Conservation (phyloP, 2,888 invertebrate species). For the Argyra leucocephala region DNA sequence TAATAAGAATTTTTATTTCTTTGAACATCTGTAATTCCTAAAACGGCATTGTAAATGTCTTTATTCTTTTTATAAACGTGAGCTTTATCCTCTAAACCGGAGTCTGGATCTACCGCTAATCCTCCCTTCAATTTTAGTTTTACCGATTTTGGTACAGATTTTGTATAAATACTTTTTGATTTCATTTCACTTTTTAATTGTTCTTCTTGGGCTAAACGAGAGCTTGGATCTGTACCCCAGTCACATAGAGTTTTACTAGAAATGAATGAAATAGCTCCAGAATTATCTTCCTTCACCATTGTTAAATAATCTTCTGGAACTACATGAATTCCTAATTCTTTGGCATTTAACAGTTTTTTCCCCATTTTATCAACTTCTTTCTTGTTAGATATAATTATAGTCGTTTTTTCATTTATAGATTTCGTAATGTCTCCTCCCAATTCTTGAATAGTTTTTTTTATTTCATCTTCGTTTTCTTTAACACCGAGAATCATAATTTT, state of each 20-base stretch:
- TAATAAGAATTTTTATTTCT: slow-evolving; percentile 87
- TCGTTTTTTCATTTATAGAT: slow-evolving; percentile 55
- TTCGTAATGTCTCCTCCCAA: slow-evolving; percentile 66
- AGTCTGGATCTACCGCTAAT: slow-evolving; percentile 86
- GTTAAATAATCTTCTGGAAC: slow-evolving; percentile 69
- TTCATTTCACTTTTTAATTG: slow-evolving; percentile 51
- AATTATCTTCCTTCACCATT: slow-evolving; percentile 51
- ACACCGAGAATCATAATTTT: slow-evolving; percentile 62
- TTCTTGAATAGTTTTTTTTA: slow-evolving; percentile 59
- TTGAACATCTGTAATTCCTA: slow-evolving; percentile 78
- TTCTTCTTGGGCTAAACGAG: slow-evolving; percentile 44
- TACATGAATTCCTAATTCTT: slow-evolving; percentile 65
- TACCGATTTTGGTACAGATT: slow-evolving; percentile 50
- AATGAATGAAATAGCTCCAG: slow-evolving; percentile 53
- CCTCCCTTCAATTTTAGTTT: slow-evolving; percentile 71
- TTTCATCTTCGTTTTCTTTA: slow-evolving; percentile 47
- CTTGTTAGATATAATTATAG: slow-evolving; percentile 65
- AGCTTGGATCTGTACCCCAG: slow-evolving; percentile 67
- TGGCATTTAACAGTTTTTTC: slow-evolving; percentile 55
- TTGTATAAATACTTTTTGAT: slow-evolving; percentile 53
- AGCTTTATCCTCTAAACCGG: slow-evolving; percentile 63
- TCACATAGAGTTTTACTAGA: slow-evolving; percentile 63
- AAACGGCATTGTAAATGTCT: slow-evolving; percentile 65
- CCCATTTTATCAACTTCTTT: slow-evolving; percentile 59
- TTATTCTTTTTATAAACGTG: slow-evolving; percentile 62